phyloP scores from a whole-genome alignment of 2,888 invertebrate species.

The Cataglyphis albicans region DNA sequence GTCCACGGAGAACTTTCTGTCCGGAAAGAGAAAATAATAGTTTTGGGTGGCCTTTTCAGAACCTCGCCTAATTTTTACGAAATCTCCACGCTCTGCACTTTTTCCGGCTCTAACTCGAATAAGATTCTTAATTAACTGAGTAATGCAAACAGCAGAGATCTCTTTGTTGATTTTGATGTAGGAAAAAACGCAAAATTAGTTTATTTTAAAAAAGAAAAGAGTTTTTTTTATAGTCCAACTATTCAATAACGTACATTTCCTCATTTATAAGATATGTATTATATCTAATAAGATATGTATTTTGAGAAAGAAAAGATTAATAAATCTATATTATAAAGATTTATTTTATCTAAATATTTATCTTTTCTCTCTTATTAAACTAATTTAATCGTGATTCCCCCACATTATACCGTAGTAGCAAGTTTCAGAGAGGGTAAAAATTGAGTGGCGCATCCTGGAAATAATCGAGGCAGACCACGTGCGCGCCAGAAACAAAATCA shows the following conservation, averaged over 20 bases:
- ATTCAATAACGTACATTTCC: background rate
- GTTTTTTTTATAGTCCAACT: background rate
- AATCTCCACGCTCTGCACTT: constrained; percentile 40
- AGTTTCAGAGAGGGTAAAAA: constrained; percentile 33
- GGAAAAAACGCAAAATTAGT: background rate
- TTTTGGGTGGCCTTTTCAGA: constrained; percentile 24
- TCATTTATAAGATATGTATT: background rate
- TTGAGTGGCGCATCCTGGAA: constrained; percentile 22
- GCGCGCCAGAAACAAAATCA: constrained; percentile 77
- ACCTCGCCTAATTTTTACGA: constrained; percentile 44
- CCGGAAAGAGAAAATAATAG: constrained; percentile 41
- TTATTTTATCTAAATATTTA: background rate
- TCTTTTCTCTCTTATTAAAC: background rate
- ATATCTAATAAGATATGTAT: background rate
- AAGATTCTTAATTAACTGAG: constrained; percentile 49
- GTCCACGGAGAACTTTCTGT: constrained; percentile 38
- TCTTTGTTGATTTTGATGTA: background rate
- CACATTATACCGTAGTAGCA: constrained; percentile 13
- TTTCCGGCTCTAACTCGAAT: constrained; percentile 49
- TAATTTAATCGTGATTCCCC: background rate
- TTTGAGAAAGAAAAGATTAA: background rate
- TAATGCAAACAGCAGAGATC: background rate
- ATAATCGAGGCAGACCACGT: constrained; percentile 76
- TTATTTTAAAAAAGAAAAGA: background rate
- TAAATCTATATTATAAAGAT: background rate